Evolutionary conservation across 2,113 vertebrate species (phyloP), one percentile per base, ranked within the genome.

Genomic region (Pedionomus torquatus): DNA sequence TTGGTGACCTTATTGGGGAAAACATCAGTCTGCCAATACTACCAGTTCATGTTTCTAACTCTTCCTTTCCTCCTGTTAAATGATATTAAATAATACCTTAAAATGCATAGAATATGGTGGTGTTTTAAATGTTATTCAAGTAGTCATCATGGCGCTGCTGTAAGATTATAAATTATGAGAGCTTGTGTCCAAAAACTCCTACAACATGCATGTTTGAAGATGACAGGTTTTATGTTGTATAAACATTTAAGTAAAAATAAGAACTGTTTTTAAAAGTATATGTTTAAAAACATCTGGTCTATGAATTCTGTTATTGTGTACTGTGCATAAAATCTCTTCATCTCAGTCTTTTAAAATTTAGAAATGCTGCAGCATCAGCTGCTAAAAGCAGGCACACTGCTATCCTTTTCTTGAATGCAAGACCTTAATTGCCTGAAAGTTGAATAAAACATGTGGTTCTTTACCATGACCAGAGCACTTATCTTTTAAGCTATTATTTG

Each of bases 161-260:
- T 55, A 74, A 52, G 11, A 82, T 55, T 51, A 31, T 71, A 89
- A 75, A 82, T 89, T 71, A 68, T 71, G 57, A 75, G 44, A 60
- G 13, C 8, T 64, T 83, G 26, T 69, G 44, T 55, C 75, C 82
- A 94, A 93, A 82, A 79, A 26, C 88, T 91, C 89, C 82, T 57
- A 83, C 90, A 92, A 60, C 61, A 10, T 69, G 6, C 46, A 19
- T 79, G 52, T 76, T 80, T 90, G 87, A 86, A 76, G 58, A n/a
- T 0, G 4, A 60, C 66, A 64, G 37, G 49, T 65, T 94, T 92
- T 66, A 44, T 49, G 14, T 61, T 83, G 31, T 94, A 69, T 77
- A 92, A 96, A 94, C 17, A 72, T 91, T 90, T 82, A 60, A 91
- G 54, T 69, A 77, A 90, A 94, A 92, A 78, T 64, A 84, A 28